Conservation (phyloP, 2,113 vertebrate genomes). For the Rhinichthys klamathensis region DNA sequence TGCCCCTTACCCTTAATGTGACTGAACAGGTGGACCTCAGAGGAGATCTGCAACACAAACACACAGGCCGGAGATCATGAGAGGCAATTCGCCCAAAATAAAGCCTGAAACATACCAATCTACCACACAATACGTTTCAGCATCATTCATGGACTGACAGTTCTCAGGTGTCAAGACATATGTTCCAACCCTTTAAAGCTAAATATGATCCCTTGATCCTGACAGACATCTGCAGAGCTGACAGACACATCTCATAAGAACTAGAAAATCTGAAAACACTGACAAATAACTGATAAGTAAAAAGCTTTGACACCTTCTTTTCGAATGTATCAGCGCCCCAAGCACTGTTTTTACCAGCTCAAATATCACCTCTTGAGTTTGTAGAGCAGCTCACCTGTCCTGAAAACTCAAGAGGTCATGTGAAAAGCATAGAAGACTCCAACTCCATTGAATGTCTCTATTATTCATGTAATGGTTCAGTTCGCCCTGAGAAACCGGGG, state of each 20-base stretch:
- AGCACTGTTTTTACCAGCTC: constrained; percentile 8
- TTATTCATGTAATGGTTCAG: constrained; percentile 9
- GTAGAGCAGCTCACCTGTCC: constrained; percentile 27
- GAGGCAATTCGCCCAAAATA: constrained; percentile 59
- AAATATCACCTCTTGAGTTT: constrained; percentile 19
- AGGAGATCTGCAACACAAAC: constrained; percentile 87
- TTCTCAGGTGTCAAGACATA: constrained; percentile 49
- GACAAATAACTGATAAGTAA: constrained; percentile 13
- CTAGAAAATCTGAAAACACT: constrained; percentile 25
- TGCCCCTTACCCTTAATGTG: constrained; percentile 96
- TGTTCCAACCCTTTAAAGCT: constrained; percentile 42
- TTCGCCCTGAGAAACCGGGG: neutral
- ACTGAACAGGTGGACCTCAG: constrained; percentile 98
- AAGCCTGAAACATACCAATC: constrained; percentile 56
- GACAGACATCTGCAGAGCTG: constrained; percentile 51
- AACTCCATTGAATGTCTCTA: neutral
- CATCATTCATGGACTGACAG: neutral
- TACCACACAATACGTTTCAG: constrained; percentile 8
- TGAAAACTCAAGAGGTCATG: constrained; percentile 33
- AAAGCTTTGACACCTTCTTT: neutral
- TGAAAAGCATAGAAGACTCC: constrained; percentile 1
- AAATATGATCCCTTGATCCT: constrained; percentile 44
- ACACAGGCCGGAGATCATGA: constrained; percentile 67
- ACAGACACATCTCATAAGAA: constrained; percentile 28
- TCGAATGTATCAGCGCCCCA: neutral